Evolutionary conservation across 2,888 invertebrate genomes (phyloP).

Genomic region (Mimachlamys varia): DNA sequence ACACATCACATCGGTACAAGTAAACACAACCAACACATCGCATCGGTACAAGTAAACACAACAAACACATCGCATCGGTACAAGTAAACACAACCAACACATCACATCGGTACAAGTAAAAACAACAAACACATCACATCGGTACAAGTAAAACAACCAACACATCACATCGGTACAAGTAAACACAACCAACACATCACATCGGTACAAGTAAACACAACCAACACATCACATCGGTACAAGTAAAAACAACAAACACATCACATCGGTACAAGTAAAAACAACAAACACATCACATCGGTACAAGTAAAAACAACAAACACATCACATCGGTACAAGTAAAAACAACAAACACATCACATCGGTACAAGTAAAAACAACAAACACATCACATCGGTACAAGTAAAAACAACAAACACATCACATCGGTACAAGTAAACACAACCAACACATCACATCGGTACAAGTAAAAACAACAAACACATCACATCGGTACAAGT

Average conservation of each 20-base stretch:
- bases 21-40: not conserved
- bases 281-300: not conserved
- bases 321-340: not conserved
- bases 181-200: not conserved
- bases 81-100: not conserved
- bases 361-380: not conserved
- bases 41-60: not conserved
- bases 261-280: not conserved
- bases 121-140: not conserved
- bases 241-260: not conserved
- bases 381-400: not conserved
- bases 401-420: not conserved
- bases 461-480: not conserved
- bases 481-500: not conserved
- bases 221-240: not conserved
- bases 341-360: not conserved
- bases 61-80: not conserved
- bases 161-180: not conserved
- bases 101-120: not conserved
- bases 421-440: not conserved
- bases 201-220: not conserved
- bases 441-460: not conserved
- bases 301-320: not conserved
- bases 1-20: not conserved
- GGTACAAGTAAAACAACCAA: not conserved